phyloP scores from a whole-genome alignment of 2,113 vertebrate genomes.

The Glaucidium brasilianum region DNA sequence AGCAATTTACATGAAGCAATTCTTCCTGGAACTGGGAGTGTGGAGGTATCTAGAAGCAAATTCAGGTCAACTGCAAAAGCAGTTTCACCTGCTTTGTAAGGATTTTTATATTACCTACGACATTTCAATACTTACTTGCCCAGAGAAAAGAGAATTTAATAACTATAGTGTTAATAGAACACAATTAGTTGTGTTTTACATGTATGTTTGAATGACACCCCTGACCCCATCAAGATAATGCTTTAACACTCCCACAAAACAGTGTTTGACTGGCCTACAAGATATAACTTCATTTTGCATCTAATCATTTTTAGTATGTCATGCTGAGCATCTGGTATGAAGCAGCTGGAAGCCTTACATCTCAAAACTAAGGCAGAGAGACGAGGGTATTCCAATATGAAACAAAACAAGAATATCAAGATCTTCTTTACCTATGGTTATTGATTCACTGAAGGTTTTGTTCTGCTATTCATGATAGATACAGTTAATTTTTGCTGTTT shows the following conservation, averaged over 20 bases:
- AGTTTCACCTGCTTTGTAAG: neutral
- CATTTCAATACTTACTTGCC: neutral
- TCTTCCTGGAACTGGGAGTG: neutral
- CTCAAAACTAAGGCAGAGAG: neutral
- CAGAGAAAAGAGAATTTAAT: neutral
- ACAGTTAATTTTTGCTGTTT: slow-evolving; percentile 73
- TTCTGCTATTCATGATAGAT: slow-evolving; percentile 72
- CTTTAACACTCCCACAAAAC: neutral
- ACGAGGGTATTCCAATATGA: neutral
- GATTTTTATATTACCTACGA: neutral
- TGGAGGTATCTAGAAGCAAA: neutral
- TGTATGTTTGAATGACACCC: neutral
- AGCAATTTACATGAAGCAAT: neutral
- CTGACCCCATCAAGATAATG: neutral
- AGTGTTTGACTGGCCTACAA: neutral
- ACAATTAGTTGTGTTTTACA: neutral
- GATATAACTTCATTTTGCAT: neutral
- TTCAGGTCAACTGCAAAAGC: neutral
- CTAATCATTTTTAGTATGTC: neutral
- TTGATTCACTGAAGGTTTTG: slow-evolving; percentile 53
- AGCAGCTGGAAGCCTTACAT: neutral
- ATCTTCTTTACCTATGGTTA: slow-evolving; percentile 47
- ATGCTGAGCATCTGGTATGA: neutral
- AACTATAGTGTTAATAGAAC: neutral
- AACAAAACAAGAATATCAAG: slow-evolving; percentile 20